Base-by-base conservation (phyloP, 2,888 invertebrate species). In the Drosophila paracracens region DNA sequence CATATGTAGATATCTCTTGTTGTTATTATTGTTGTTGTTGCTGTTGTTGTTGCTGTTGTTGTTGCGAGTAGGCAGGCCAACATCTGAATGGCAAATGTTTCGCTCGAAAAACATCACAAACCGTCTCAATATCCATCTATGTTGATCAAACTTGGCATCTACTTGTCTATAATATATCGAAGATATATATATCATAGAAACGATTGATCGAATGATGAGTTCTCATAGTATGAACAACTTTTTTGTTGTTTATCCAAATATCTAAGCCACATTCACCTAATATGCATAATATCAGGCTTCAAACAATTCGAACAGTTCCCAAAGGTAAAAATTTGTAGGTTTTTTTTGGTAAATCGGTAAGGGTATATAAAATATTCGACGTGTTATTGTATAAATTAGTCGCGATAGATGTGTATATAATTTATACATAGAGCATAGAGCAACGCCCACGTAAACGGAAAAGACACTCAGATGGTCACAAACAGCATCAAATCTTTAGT, bases 61-160 rank as follows among this genome's bases (percentile, higher is more conserved):
- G 21, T 56, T 35, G 48, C 74, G 67, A 65, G 78, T 81, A 72
- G 81, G 76, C 68, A 54, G 67, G 18, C n/a, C 31, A 73, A 50
- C 33, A 38, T 50, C 63, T 69, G 51, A 66, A 68, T 76, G 81
- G 64, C 54, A 54, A 73, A 67, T 25, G 27, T 43, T 58, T 40
- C 27, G 29, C 27, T 27, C 29, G 35, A 56, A 57, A 48, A 31
- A 27, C 25, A 48, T 21, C 21, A 29, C 11, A 18, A 25, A 16
- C 8, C 4, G 13, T 21, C 21, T 25, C 46, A 46, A 21, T 2
- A 16, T 21, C 16, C 1, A 21, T 4, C 46, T 21, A 16, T 25
- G 4, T 46, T 16, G 21, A 46, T 46, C 5, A 43, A 43, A 38
- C 18, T 36, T 36, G 16, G 16, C 36, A 36, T 16, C 5, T 36